Evolutionary conservation across 2,113 vertebrate species (phyloP).

Genomic region (Stegostoma tigrinum): DNA sequence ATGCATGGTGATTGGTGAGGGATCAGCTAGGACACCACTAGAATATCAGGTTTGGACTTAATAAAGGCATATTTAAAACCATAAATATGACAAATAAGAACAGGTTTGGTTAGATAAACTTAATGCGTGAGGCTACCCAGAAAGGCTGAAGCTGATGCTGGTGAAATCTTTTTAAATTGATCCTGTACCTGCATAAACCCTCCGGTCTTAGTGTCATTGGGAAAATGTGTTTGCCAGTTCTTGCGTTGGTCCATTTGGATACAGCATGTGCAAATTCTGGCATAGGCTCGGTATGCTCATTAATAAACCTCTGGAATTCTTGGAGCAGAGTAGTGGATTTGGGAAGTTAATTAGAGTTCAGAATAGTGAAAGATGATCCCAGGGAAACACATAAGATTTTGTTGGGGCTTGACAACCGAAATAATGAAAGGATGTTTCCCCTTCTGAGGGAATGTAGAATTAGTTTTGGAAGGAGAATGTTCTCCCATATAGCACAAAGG

Average conservation of each 20-base stretch:
- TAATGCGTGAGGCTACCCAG: background rate
- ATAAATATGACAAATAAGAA: too few species aligned
- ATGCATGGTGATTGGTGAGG: background rate
- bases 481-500: too few species aligned
- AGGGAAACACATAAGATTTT: too few species aligned
- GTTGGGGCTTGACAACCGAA: too few species aligned
- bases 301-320: background rate
- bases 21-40: background rate
- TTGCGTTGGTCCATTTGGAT: background rate
- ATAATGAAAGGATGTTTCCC: too few species aligned
- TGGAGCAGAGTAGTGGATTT: background rate
- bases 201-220: background rate
- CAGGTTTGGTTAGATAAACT: too few species aligned
- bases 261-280: background rate
- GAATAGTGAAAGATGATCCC: too few species aligned
- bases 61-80: background rate
- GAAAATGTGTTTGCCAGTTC: background rate
- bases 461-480: too few species aligned
- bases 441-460: too few species aligned
- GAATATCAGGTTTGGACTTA: background rate
- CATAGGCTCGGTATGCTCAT: background rate
- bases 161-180: background rate
- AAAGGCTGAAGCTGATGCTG: background rate
- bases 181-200: background rate
- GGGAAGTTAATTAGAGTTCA: too few species aligned